Evolutionary conservation across 2,113 vertebrate species (phyloP).

Genomic region (zebrafish (Danio rerio)): GRCz12tu NC_133189.1:44062501-44063000

Average conservation of each 20-base stretch:
- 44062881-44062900: conserved; percentile 24
- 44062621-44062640: conserved; percentile 69
- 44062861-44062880: conserved; percentile 15
- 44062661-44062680: conserved; percentile 72
- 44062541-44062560: conserved; percentile 67
- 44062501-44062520: conserved; percentile 61
- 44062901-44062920: background rate
- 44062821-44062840: background rate
- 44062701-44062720: conserved; percentile 68
- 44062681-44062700: conserved; percentile 76
- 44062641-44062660: conserved; percentile 75
- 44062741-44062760: conserved; percentile 91
- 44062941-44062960: conserved; percentile 32
- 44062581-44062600: conserved; percentile 64
- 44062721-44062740: conserved; percentile 90
- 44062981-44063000: conserved; percentile 38
- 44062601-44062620: conserved; percentile 69
- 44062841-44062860: background rate
- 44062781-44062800: conserved; percentile 98
- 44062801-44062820: background rate
- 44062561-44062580: conserved; percentile 63
- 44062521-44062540: conserved; percentile 67
- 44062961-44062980: conserved; percentile 52
- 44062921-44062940: conserved; percentile 12
- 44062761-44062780: conserved; percentile 89